These are phyloP conservation scores for Danaus plexippus DNA, from an alignment of 1,140 invertebrate species.

Conservation along the genomic window DNA sequence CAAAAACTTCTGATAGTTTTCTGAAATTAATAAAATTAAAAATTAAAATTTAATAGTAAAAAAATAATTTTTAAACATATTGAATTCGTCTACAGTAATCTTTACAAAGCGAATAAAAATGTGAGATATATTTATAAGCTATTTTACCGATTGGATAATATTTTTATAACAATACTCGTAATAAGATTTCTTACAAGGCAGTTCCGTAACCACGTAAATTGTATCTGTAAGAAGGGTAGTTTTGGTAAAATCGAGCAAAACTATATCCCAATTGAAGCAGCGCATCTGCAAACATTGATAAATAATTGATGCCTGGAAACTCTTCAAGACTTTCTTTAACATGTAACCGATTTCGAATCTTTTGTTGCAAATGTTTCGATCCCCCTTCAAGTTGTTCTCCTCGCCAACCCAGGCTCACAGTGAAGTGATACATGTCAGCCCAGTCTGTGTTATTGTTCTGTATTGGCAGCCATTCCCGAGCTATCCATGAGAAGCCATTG, in stretches of 20 bases:
- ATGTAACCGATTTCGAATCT: not conserved
- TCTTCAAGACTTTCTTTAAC: no score
- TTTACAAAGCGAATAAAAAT: no score
- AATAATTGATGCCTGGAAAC: not conserved
- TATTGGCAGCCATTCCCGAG: conserved; percentile 13
- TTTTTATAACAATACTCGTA: no score
- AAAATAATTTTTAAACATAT: no score
- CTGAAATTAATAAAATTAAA: conserved; percentile 10
- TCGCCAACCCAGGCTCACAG: conserved; percentile 14
- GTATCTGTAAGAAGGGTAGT: conserved; percentile 9
- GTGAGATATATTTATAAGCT: no score
- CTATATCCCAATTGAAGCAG: conserved; percentile 12
- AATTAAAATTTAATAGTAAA: conserved; percentile 1
- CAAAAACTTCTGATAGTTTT: conserved; percentile 9
- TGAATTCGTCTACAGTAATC: no score
- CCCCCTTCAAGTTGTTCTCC: conserved; percentile 7
- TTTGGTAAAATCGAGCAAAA: conserved; percentile 9
- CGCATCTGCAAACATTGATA: conserved; percentile 10
- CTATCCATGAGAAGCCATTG: conserved; percentile 18
- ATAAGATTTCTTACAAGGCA: conserved; percentile 2
- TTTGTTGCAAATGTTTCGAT: not conserved
- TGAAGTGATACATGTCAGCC: conserved; percentile 2
- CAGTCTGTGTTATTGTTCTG: conserved; percentile 5
- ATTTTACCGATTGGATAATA: no score
- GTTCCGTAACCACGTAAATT: conserved; percentile 3